These are phyloP conservation scores for Sparus aurata DNA, from an alignment of 2,797 vertebrate genomes.

Conservation along the genomic window DNA sequence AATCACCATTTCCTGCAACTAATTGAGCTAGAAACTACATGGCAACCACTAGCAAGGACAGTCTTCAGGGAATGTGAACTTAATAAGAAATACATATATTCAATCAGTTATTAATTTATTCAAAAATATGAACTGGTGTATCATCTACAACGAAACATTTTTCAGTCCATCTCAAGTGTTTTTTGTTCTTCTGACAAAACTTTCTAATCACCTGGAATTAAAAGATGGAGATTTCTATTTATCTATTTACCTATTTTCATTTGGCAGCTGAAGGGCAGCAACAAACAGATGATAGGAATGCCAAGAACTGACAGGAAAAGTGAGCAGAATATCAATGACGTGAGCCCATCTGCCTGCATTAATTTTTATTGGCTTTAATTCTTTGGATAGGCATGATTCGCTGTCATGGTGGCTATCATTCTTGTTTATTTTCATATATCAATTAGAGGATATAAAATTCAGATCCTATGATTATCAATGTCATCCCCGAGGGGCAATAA, in stretches of 20 bases:
- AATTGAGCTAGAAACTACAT: not conserved
- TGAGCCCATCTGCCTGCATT: constrained; percentile 82
- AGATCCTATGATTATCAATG: constrained; percentile 75
- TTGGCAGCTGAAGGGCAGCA: constrained; percentile 72
- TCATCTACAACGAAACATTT: constrained; percentile 26
- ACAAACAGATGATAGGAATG: constrained; percentile 75
- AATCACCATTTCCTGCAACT: not conserved
- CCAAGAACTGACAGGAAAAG: constrained; percentile 69
- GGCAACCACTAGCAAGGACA: not conserved
- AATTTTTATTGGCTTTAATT: constrained; percentile 83
- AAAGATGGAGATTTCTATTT: constrained; percentile 64
- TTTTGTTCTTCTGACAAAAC: constrained; percentile 55
- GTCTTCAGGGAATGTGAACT: not conserved
- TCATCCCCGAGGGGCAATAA: constrained; percentile 64
- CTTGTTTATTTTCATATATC: constrained; percentile 83
- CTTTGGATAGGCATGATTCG: constrained; percentile 76
- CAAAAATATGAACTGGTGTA: not conserved
- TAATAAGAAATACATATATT: not conserved
- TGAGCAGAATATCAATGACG: constrained; percentile 79
- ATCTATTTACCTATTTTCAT: constrained; percentile 51
- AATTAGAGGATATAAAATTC: constrained; percentile 80
- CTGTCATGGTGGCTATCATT: constrained; percentile 73
- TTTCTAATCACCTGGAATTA: constrained; percentile 77
- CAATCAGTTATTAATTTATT: not conserved
- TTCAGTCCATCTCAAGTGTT: not conserved